Percentiles rank a stretch among this genome's conserved stretches.
These are phyloP conservation scores for Arvicola amphibius DNA, from an alignment of 2,797 vertebrate species.

Conservation along the genomic window DNA sequence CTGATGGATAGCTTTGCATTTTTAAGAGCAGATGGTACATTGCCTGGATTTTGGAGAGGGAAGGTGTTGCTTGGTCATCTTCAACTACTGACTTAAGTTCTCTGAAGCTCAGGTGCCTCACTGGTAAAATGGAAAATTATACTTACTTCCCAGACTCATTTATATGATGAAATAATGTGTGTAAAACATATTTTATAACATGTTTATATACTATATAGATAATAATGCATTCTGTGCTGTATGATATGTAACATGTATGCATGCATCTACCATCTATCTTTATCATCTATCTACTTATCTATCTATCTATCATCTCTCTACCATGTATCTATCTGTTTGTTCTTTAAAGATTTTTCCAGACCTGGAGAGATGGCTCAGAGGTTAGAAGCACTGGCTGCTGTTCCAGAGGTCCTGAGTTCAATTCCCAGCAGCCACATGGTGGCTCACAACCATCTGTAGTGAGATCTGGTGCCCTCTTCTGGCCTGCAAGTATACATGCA, in stretches of 20 bases:
- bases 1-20: neutral
- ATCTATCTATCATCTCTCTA: neutral
- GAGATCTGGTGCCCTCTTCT: no score
- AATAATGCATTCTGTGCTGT: neutral
- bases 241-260: neutral
- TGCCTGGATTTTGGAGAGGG: constrained; percentile 4
- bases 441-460: no score
- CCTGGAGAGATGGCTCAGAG: no score
- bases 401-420: no score
- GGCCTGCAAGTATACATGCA: no score
- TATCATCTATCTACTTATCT: neutral
- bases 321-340: neutral
- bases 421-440: no score
- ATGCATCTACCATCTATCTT: neutral
- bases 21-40: neutral
- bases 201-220: neutral
- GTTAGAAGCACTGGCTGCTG: no score
- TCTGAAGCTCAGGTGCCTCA: constrained; percentile 3
- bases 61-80: neutral
- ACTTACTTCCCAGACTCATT: neutral
- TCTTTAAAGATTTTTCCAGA: neutral
- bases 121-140: neutral
- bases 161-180: neutral
- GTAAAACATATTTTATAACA: neutral
- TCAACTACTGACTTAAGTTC: neutral